Evolutionary conservation across 2,888 invertebrate genomes (phyloP).

Genomic region (Macrosiphum euphorbiae): DNA sequence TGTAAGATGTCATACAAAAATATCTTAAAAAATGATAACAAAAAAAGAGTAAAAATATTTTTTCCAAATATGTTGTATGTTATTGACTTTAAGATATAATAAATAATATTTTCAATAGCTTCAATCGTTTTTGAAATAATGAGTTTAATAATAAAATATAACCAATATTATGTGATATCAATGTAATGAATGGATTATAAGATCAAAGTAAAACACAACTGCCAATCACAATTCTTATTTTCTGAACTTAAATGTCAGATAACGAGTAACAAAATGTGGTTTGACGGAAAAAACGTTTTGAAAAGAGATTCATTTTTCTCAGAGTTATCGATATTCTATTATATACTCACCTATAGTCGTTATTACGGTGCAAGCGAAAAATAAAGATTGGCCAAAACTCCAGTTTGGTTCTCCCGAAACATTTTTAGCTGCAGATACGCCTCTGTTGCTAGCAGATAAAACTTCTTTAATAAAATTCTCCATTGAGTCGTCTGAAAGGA

Average conservation of each 20-base stretch:
- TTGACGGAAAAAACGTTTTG: not conserved
- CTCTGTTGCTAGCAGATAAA: conserved; percentile 81
- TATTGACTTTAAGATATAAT: not conserved
- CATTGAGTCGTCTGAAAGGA: conserved; percentile 79
- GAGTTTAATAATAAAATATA: not conserved
- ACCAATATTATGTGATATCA: not conserved
- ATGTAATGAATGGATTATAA: not conserved
- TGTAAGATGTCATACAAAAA: not conserved
- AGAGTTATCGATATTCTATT: not conserved
- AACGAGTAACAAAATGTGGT: not conserved
- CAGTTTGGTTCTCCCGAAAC: conserved; percentile 86
- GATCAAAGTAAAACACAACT: not conserved
- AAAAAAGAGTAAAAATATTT: not conserved
- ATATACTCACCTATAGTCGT: conserved; percentile 83
- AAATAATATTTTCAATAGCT: not conserved
- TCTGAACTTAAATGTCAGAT: not conserved
- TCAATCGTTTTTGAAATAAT: not conserved
- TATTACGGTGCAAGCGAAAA: conserved; percentile 88
- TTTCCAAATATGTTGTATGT: not conserved
- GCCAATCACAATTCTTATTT: not conserved
- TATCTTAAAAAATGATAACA: not conserved
- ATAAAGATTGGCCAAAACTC: conserved; percentile 91
- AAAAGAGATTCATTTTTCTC: not conserved
- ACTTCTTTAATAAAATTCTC: conserved; percentile 81
- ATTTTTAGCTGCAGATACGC: conserved; percentile 83